Evolutionary conservation across 2,113 vertebrate species (phyloP).

Genomic region (Delphinapterus leucas): DNA sequence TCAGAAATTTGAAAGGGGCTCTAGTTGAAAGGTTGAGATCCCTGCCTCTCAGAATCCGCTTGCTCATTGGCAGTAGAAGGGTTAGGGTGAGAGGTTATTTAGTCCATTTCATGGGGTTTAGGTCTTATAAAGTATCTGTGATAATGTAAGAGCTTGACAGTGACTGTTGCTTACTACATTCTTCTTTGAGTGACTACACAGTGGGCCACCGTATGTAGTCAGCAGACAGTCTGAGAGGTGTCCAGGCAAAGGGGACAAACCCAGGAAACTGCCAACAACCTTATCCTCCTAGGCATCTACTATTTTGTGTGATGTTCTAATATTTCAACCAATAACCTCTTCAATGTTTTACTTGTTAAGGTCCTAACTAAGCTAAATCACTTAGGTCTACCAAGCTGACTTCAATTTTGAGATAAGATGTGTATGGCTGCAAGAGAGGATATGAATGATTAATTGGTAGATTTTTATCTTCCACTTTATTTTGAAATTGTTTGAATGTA

Average conservation of each 20-base stretch:
- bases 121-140: not conserved
- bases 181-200: not conserved
- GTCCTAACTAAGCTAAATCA: constrained; percentile 72
- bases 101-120: not conserved
- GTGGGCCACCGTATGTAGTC: not conserved
- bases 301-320: constrained; percentile 26
- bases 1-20: not conserved
- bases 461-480: constrained; percentile 57
- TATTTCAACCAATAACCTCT: constrained; percentile 46
- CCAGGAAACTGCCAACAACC: not conserved
- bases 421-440: not conserved
- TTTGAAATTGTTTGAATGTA: constrained; percentile 49
- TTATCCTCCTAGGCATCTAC: not conserved
- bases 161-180: not conserved
- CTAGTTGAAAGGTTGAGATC: not conserved
- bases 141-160: not conserved
- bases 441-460: constrained; percentile 37
- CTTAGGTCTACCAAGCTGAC: constrained; percentile 61
- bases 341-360: constrained; percentile 64
- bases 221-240: not conserved
- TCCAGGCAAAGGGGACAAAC: not conserved
- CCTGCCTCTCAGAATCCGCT: not conserved
- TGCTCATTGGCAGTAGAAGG: not conserved
- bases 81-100: not conserved
- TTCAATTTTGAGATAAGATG: constrained; percentile 76